Conservation (phyloP, 2,888 invertebrate species). For the Mamestra brassicae region DNA sequence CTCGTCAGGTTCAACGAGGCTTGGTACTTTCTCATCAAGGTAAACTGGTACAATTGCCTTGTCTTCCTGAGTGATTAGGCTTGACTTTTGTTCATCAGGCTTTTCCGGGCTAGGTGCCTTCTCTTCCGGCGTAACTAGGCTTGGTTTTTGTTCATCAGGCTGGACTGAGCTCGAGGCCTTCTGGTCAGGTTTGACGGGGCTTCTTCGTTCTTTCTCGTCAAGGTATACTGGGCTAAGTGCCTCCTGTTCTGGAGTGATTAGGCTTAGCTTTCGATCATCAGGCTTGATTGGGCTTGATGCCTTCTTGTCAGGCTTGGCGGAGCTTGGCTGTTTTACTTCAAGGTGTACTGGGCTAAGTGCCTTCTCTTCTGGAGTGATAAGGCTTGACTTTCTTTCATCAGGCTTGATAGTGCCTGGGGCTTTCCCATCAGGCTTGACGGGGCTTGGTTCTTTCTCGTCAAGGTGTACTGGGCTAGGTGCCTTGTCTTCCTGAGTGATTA, state of each 20-base stretch:
- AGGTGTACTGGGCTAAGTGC: neutral
- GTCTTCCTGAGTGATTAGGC: neutral
- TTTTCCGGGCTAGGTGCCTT: neutral
- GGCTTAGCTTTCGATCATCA: conserved; percentile 20
- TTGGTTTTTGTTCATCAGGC: neutral
- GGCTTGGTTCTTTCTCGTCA: neutral
- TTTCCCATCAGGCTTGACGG: neutral
- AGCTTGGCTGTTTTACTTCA: neutral
- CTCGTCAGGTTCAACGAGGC: neutral
- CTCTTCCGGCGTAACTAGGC: neutral
- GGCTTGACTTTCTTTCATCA: no score
- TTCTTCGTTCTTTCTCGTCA: neutral
- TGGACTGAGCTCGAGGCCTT: no score
- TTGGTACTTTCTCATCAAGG: neutral
- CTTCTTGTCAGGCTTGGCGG: neutral
- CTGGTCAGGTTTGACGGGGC: neutral
- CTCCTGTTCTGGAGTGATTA: conserved; percentile 4
- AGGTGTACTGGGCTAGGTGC: no score
- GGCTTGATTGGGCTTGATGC: neutral
- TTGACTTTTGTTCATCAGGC: neutral
- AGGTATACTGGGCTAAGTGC: neutral
- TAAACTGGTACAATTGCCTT: no score
- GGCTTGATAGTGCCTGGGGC: no score
- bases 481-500: no score
- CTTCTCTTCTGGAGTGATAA: neutral